Conservation (phyloP, 2,888 invertebrate genomes). For the Lasioglossum marginatum region DNA sequence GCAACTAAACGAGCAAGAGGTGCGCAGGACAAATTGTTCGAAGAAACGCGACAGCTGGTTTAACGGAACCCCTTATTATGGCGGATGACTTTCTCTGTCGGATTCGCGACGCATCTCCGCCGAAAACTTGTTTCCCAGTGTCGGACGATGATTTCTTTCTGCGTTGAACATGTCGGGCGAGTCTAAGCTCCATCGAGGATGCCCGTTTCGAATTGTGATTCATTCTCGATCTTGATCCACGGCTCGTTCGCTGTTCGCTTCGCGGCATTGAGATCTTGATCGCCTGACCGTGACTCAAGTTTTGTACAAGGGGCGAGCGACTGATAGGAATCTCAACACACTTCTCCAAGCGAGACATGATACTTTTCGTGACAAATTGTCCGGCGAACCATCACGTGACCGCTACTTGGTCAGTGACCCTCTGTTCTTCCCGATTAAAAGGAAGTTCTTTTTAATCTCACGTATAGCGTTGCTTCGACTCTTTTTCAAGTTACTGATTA, state of each 20-base stretch:
- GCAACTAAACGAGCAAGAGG: background rate
- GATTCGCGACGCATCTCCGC: constrained; percentile 33
- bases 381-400: background rate
- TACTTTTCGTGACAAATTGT: constrained; percentile 5
- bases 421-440: background rate
- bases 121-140: constrained; percentile 7
- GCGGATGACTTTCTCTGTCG: constrained; percentile 46
- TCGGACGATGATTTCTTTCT: constrained; percentile 7
- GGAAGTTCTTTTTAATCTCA: background rate
- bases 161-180: constrained; percentile 7
- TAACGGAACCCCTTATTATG: constrained; percentile 7
- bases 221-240: constrained; percentile 42
- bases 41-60: background rate
- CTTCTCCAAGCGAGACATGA: background rate
- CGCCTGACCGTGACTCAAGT: constrained; percentile 42
- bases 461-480: background rate
- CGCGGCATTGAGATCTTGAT: constrained; percentile 46
- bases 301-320: constrained; percentile 30
- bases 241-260: constrained; percentile 20
- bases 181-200: constrained; percentile 2
- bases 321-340: constrained; percentile 49
- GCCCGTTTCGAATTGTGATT: constrained; percentile 26
- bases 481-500: too few relatives aligned
- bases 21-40: background rate
- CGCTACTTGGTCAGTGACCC: background rate